A percentile compares a stretch with the other conserved stretches of the same genome.
Conservation (phyloP, 2,113 vertebrate genomes). For the Prochilodus magdalenae region DNA sequence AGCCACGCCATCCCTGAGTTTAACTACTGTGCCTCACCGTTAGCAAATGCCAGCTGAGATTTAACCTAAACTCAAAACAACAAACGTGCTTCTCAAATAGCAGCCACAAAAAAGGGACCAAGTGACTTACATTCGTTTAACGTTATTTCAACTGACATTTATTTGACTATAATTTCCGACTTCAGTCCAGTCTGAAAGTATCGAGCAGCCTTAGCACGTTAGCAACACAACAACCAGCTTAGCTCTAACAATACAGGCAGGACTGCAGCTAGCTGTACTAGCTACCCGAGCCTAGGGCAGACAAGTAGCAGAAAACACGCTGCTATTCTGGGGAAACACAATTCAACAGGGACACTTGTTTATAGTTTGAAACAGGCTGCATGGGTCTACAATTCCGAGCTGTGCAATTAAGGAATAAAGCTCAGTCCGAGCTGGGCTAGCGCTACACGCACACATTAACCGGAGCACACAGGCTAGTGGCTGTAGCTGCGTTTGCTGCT, state of each 20-base stretch:
- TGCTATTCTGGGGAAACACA: not conserved
- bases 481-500: not conserved
- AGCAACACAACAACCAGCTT: not conserved
- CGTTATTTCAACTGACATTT: not conserved
- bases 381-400: not conserved
- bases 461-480: not conserved
- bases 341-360: not conserved
- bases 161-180: not conserved
- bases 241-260: constrained; percentile 11
- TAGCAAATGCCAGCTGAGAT: not conserved
- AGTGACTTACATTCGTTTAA: too few relatives aligned
- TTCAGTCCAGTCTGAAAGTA: not conserved
- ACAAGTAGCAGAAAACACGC: not conserved
- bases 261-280: constrained; percentile 42
- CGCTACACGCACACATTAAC: not conserved
- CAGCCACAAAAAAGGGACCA: not conserved
- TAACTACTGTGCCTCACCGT: not conserved
- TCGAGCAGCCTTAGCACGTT: not conserved
- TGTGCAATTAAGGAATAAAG: not conserved
- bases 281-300: constrained; percentile 47
- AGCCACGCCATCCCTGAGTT: constrained; percentile 37
- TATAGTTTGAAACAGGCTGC: not conserved
- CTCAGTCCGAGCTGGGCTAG: not conserved
- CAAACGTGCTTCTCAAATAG: not conserved
- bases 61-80: not conserved